Evolutionary conservation across 2,113 vertebrate genomes (phyloP).

Genomic region (Calidris pugnax): DNA sequence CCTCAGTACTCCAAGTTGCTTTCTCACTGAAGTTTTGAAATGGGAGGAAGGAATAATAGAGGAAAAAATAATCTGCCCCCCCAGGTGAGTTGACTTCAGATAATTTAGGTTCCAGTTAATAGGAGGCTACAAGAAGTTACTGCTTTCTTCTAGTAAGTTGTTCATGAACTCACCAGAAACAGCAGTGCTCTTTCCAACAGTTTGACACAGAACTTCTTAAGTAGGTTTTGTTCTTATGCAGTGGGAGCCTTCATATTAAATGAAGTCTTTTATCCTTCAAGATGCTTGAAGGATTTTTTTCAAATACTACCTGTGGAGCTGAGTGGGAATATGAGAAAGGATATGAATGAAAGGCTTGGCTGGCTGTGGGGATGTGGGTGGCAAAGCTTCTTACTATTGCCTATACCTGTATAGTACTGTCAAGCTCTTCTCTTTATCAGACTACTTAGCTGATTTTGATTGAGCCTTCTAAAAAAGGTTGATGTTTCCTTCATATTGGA

Average conservation of each 20-base stretch:
- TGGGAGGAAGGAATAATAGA: neutral
- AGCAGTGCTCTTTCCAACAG: neutral
- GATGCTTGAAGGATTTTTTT: neutral
- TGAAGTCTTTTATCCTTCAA: neutral
- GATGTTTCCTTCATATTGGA: neutral
- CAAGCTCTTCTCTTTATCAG: neutral
- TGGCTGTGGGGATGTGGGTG: neutral
- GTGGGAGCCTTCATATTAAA: neutral
- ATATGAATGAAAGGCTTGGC: constrained; percentile 13
- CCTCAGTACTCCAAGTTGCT: neutral
- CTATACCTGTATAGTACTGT: neutral
- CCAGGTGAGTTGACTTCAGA: neutral
- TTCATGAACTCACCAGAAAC: neutral
- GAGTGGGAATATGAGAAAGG: constrained; percentile 1
- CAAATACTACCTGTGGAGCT: neutral
- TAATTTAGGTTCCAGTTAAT: neutral
- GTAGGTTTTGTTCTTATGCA: neutral
- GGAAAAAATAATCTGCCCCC: neutral
- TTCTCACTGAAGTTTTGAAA: neutral
- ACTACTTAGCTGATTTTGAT: neutral
- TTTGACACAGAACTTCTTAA: neutral
- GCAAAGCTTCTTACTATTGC: neutral
- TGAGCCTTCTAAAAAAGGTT: neutral
- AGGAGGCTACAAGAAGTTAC: neutral
- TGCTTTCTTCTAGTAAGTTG: neutral